Percentiles rank a stretch among this genome's conserved stretches.
These are phyloP conservation scores for Blennius ocellaris DNA, from an alignment of 2,113 vertebrate species.

Conservation along the genomic window DNA sequence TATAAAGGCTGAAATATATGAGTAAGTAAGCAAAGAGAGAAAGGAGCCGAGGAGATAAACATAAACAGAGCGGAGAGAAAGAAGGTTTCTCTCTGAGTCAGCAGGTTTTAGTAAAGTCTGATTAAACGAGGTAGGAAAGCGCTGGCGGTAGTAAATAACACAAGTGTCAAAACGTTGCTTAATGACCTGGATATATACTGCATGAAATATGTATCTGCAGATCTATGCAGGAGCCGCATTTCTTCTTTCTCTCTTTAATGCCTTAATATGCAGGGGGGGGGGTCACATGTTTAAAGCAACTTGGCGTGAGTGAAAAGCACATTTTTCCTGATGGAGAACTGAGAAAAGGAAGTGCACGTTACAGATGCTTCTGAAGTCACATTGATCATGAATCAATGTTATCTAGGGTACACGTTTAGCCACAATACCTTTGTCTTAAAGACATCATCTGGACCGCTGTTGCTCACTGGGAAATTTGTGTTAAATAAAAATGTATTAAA, in stretches of 20 bases:
- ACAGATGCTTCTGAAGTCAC: background rate
- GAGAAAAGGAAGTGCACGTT: background rate
- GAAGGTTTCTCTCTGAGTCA: slow-evolving; percentile 73
- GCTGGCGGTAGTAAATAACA: slow-evolving; percentile 74
- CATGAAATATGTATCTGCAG: slow-evolving; percentile 70
- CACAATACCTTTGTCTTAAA: too few relatives aligned
- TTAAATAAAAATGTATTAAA: too few relatives aligned
- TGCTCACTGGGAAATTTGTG: too few relatives aligned
- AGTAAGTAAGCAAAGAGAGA: slow-evolving; percentile 57
- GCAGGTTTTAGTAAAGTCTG: slow-evolving; percentile 72
- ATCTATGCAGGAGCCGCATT: slow-evolving; percentile 49
- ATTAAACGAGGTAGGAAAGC: slow-evolving; percentile 75
- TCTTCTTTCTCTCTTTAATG: slow-evolving; percentile 23
- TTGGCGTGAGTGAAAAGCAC: slow-evolving; percentile 15
- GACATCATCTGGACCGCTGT: too few relatives aligned
- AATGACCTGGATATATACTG: slow-evolving; percentile 74
- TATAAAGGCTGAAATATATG: slow-evolving; percentile 60
- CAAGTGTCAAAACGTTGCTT: slow-evolving; percentile 77
- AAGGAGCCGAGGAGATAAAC: slow-evolving; percentile 62
- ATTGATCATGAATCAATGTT: background rate
- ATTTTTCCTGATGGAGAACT: slow-evolving; percentile 1
- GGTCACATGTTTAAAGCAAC: slow-evolving; percentile 43
- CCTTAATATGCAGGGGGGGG: slow-evolving; percentile 33
- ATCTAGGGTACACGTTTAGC: too few relatives aligned
- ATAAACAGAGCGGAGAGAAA: slow-evolving; percentile 62